phyloP scores from a whole-genome alignment of 2,888 invertebrate genomes.

The Phyto melanocephala region DNA sequence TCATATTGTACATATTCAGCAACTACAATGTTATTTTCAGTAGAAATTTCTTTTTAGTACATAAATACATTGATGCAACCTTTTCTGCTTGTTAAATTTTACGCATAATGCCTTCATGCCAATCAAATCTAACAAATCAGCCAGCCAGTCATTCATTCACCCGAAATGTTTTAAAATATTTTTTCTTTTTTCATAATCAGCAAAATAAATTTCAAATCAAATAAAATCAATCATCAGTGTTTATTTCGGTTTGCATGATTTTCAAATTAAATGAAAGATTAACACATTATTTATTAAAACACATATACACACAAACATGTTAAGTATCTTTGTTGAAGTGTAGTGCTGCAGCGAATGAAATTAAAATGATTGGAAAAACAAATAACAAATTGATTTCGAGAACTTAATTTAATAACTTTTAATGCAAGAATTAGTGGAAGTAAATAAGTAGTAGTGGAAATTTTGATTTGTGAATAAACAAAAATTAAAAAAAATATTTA shows the following conservation, averaged over 20 bases:
- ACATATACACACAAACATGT: background rate
- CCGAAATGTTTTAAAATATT: slow-evolving; percentile 1
- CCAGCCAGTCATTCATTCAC: background rate
- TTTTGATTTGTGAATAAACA: background rate
- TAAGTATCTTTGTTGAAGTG: too few relatives aligned
- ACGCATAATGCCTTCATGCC: background rate
- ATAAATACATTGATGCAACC: background rate
- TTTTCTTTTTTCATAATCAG: slow-evolving; percentile 1
- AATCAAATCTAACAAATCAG: background rate
- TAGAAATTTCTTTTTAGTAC: too few relatives aligned
- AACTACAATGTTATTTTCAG: background rate
- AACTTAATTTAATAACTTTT: background rate
- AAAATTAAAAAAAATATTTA: too few relatives aligned
- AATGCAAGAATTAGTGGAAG: too few relatives aligned
- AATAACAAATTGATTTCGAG: background rate
- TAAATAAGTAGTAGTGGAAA: background rate
- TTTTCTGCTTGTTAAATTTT: background rate
- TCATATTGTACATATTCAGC: background rate
- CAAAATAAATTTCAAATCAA: slow-evolving; percentile 6
- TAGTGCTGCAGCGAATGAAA: background rate
- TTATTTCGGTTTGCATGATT: slow-evolving; percentile 1
- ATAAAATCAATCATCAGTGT: slow-evolving; percentile 16
- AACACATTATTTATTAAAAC: background rate
- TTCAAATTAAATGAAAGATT: background rate
- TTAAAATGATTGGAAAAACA: background rate